Percentiles rank a stretch among this genome's conserved stretches.
Evolutionary conservation across 2,888 invertebrate species (phyloP).

Genomic region (Acanthopleura granulata): DNA sequence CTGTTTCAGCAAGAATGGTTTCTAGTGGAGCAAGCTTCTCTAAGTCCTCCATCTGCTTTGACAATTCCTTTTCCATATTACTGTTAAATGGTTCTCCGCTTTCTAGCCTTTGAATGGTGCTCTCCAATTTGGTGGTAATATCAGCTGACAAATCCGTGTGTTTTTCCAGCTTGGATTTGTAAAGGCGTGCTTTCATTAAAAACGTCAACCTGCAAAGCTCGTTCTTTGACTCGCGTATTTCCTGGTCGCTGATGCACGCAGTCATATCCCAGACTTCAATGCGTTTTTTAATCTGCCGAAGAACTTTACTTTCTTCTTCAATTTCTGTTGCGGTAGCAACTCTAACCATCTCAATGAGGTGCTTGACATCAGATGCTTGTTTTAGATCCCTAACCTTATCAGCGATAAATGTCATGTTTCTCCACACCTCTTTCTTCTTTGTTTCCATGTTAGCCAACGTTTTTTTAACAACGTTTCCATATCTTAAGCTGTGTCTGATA

Average conservation of each 20-base stretch:
- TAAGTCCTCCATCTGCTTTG: slow-evolving; percentile 25
- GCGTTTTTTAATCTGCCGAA: neutral
- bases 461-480: slow-evolving; percentile 73
- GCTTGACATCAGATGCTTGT: no score
- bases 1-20: no score
- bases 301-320: neutral
- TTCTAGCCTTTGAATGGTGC: neutral
- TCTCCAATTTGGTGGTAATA: neutral
- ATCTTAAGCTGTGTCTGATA: slow-evolving; percentile 75
- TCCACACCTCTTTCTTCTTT: slow-evolving; percentile 51
- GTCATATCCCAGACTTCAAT: no score
- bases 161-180: neutral
- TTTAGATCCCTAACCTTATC: no score
- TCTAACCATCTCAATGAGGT: no score
- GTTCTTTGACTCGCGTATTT: slow-evolving; percentile 25
- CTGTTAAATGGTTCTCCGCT: slow-evolving; percentile 9
- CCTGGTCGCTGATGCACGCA: slow-evolving; percentile 36
- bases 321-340: neutral
- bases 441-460: slow-evolving; percentile 64
- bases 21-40: slow-evolving; percentile 34
- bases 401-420: slow-evolving; percentile 16
- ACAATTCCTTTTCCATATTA: slow-evolving; percentile 23
- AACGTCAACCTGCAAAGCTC: slow-evolving; percentile 18
- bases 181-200: neutral
- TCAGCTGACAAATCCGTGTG: neutral